Base-by-base conservation (phyloP, 1,140 invertebrate species). In the Ridgeia piscesae region DNA sequence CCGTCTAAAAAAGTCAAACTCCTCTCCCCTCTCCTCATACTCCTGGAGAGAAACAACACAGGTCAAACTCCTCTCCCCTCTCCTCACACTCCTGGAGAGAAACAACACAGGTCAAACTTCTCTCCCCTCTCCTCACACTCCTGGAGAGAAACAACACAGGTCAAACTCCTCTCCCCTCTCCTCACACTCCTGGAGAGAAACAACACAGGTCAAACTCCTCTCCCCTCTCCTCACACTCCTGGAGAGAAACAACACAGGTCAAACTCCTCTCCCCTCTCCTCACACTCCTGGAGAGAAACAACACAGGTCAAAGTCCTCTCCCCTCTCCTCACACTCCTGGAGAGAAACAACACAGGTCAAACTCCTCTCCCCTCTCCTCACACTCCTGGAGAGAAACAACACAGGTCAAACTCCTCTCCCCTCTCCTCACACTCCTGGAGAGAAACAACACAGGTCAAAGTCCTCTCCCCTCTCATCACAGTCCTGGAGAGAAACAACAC, bases 151-250 rank as follows among this genome's bases (percentile, higher is more conserved):
- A 42, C 42, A 42, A 34, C 48, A 48, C 48, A 34, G 96, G 91
- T 99, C 98, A 95, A 99, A 99, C 96, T 99, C 98, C 94, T 98
- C 97, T 14, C 99, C 99, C 95, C 97, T 94, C 89, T 96, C 96
- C 93, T 96, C 96, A 94, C 95, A 97, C 95, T 96, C 96, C 95
- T 96, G 91, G 91, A 94, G 92, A 92, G 89, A 34, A 42, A 42
- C 42, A 42, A 34, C 48, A 48, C 48, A 34, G 96, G 91, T 99
- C 98, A 95, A 99, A 99, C 96, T 99, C 98, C 94, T 98, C 97
- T 14, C 99, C 99, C 95, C 97, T 94, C 89, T 96, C 96, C 93
- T 96, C 96, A 94, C 95, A 97, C 95, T 96, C 96, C 95, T 96
- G 91, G 91, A 94, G 92, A 92, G 89, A 34, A 42, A 42, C 42